These are phyloP conservation scores for Spodoptera exigua DNA, from an alignment of 2,888 invertebrate genomes.

Conservation along the genomic window DNA sequence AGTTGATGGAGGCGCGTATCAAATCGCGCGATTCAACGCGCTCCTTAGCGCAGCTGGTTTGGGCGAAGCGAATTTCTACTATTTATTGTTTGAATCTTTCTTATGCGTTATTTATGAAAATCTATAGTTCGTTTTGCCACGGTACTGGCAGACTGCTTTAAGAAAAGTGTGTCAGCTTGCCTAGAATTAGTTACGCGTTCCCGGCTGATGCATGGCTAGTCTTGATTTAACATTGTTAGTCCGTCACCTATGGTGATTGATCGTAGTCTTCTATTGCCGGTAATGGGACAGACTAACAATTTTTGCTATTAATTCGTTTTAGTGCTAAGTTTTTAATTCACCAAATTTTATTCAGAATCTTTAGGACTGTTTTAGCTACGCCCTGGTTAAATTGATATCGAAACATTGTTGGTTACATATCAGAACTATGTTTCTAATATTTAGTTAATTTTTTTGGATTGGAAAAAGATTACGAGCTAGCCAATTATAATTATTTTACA, in stretches of 20 bases:
- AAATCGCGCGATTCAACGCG: conserved; percentile 84
- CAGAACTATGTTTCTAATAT: no score
- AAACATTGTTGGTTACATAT: no score
- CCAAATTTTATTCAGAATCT: not conserved
- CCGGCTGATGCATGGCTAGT: conserved; percentile 73
- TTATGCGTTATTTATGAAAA: conserved; percentile 86
- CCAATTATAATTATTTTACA: conserved; percentile 6
- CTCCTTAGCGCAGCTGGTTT: conserved; percentile 87
- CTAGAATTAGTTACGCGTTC: conserved; percentile 82
- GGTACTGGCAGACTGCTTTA: conserved; percentile 69
- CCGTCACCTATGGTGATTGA: conserved; percentile 66
- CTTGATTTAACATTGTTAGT: conserved; percentile 56
- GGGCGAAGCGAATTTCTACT: conserved; percentile 84
- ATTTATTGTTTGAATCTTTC: conserved; percentile 87
- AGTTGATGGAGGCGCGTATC: conserved; percentile 88
- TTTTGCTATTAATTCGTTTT: conserved; percentile 10
- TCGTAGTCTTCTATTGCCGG: conserved; percentile 38
- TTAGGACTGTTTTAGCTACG: no score
- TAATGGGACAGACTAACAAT: conserved; percentile 1
- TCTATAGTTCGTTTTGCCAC: conserved; percentile 78
- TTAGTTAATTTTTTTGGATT: no score
- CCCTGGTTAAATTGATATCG: no score
- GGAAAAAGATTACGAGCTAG: conserved; percentile 8
- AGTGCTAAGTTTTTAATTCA: not conserved
- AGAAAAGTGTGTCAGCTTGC: conserved; percentile 86